These are phyloP conservation scores for Heteromurus nitidus DNA, from an alignment of 2,888 invertebrate species.

Conservation along the genomic window DNA sequence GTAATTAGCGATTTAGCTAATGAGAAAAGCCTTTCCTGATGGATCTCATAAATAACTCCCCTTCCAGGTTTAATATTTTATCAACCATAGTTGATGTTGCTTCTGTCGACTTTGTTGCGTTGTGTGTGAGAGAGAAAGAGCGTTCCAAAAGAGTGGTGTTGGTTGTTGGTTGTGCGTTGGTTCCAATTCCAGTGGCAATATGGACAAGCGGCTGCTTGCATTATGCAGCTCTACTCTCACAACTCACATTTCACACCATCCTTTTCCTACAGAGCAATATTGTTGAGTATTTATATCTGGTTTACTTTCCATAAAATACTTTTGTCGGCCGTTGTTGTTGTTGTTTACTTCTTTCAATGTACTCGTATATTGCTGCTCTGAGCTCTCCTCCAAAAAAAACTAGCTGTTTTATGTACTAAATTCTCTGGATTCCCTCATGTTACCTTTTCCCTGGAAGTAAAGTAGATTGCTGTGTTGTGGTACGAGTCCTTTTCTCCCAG, in stretches of 20 bases:
- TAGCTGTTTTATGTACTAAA: too few relatives aligned
- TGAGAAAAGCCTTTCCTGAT: constrained; percentile 69
- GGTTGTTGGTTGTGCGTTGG: too few relatives aligned
- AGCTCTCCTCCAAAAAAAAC: background rate
- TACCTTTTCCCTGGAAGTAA: constrained; percentile 23
- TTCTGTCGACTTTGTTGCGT: background rate
- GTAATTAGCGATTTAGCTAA: constrained; percentile 71
- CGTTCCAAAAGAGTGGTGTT: too few relatives aligned
- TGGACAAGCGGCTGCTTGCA: constrained; percentile 19
- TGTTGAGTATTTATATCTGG: constrained; percentile 57
- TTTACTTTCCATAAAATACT: constrained; percentile 59
- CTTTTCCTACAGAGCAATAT: constrained; percentile 45
- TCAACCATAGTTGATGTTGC: constrained; percentile 24
- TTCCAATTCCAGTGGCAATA: too few relatives aligned
- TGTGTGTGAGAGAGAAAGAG: too few relatives aligned
- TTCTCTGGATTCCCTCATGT: too few relatives aligned
- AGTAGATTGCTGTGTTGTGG: constrained; percentile 36
- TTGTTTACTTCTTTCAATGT: constrained; percentile 27
- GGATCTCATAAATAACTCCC: constrained; percentile 68
- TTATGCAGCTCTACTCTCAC: constrained; percentile 46
- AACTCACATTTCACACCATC: constrained; percentile 25
- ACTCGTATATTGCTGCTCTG: constrained; percentile 14
- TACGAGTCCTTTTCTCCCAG: constrained; percentile 32
- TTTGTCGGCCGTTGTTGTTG: constrained; percentile 46
- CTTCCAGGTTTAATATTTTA: constrained; percentile 69